Evolutionary conservation across 2,113 vertebrate species (phyloP).

Genomic region (Phyllopteryx taeniolatus): DNA sequence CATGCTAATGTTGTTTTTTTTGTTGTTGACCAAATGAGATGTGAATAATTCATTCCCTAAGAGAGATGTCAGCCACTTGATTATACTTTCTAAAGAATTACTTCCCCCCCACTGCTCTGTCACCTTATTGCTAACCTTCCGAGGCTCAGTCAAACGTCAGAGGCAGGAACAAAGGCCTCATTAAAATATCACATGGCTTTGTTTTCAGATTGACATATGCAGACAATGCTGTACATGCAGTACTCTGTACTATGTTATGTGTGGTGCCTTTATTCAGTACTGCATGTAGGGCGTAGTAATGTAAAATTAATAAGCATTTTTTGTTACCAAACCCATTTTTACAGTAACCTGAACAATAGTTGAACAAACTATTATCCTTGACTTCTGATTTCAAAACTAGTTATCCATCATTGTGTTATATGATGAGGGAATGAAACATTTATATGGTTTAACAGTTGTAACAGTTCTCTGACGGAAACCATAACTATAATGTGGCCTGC

Average conservation of each 20-base stretch:
- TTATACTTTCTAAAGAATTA: slow-evolving; percentile 72
- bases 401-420: too few relatives aligned
- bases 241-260: neutral
- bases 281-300: neutral
- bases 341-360: too few relatives aligned
- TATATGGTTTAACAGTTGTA: too few relatives aligned
- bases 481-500: too few relatives aligned
- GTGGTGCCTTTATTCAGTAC: neutral
- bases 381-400: too few relatives aligned
- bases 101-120: slow-evolving; percentile 34
- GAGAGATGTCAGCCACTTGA: slow-evolving; percentile 71
- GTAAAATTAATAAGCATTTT: too few relatives aligned
- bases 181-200: neutral
- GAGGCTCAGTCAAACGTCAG: slow-evolving; percentile 24
- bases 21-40: slow-evolving; percentile 50
- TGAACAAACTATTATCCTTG: too few relatives aligned
- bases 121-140: slow-evolving; percentile 13
- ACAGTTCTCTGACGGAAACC: too few relatives aligned
- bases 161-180: neutral
- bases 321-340: too few relatives aligned
- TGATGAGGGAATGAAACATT: too few relatives aligned
- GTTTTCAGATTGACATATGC: neutral
- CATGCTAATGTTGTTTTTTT: slow-evolving; percentile 42
- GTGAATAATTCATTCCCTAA: slow-evolving; percentile 71
- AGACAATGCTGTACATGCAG: neutral